Conservation (phyloP, 2,113 vertebrate genomes). For the Diglossa brunneiventris region DNA sequence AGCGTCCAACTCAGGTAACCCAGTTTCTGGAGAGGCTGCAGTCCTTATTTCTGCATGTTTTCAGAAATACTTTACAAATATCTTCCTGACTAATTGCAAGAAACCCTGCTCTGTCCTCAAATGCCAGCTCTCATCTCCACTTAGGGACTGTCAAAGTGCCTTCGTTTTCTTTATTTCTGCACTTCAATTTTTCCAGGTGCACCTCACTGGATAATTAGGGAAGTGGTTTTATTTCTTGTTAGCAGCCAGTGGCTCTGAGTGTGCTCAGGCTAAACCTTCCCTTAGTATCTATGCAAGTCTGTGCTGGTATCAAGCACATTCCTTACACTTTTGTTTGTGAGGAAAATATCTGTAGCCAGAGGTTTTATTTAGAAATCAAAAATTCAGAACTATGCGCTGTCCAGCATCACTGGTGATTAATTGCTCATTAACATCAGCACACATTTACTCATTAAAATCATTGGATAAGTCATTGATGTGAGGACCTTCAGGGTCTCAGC, state of each 20-base stretch:
- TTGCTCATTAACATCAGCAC: background rate
- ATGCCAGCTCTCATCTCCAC: background rate
- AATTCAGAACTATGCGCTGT: rapidly evolving
- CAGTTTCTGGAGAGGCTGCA: background rate
- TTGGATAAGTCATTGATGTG: background rate
- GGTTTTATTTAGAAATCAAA: background rate
- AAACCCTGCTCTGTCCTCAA: background rate
- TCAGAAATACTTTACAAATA: background rate
- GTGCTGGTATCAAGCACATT: background rate
- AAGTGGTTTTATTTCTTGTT: background rate
- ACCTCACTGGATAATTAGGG: background rate
- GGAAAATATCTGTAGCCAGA: background rate
- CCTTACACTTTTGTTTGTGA: background rate
- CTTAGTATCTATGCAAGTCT: background rate
- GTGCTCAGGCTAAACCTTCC: background rate
- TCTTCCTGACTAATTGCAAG: background rate
- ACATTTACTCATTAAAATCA: background rate
- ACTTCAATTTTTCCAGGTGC: background rate
- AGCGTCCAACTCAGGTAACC: rapidly evolving
- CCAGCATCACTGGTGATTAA: background rate
- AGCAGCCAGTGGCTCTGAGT: background rate
- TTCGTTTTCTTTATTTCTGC: background rate
- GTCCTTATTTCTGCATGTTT: background rate
- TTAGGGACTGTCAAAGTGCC: background rate
- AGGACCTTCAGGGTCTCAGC: background rate